These are phyloP conservation scores for Odontophorus gujanensis DNA, from an alignment of 2,113 vertebrate species.

Conservation along the genomic window DNA sequence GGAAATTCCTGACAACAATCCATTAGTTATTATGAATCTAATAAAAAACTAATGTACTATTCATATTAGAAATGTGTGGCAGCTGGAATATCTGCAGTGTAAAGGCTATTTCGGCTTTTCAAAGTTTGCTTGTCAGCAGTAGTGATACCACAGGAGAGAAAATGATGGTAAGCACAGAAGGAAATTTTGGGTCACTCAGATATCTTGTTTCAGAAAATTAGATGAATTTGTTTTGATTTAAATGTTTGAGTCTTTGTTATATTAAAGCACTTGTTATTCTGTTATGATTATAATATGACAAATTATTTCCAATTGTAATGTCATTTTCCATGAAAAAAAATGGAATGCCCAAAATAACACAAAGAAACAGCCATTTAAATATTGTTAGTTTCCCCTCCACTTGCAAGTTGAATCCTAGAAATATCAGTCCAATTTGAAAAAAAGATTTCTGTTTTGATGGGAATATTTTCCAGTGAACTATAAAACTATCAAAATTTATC, in stretches of 20 bases:
- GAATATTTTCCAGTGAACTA: neutral
- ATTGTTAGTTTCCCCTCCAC: neutral
- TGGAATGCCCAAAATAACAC: neutral
- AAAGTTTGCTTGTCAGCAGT: neutral
- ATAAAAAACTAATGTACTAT: neutral
- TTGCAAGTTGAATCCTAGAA: neutral
- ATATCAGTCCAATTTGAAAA: neutral
- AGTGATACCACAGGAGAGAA: neutral
- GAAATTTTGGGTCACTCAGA: constrained; percentile 4
- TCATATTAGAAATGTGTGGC: neutral
- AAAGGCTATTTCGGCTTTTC: neutral
- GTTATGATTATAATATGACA: constrained; percentile 51
- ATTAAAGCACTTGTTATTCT: constrained; percentile 51
- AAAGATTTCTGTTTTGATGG: neutral
- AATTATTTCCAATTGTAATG: constrained; percentile 57
- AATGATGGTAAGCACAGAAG: neutral
- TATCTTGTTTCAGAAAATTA: constrained; percentile 45
- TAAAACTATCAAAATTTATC: neutral
- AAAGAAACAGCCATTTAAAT: neutral
- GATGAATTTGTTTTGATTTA: constrained; percentile 52
- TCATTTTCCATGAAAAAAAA: neutral
- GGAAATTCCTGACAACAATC: neutral
- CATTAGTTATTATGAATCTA: neutral
- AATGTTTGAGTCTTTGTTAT: constrained; percentile 21
- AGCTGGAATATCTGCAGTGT: neutral